Conservation (phyloP, 2,113 vertebrate genomes). For the Microcebus ravelobensis region DNA sequence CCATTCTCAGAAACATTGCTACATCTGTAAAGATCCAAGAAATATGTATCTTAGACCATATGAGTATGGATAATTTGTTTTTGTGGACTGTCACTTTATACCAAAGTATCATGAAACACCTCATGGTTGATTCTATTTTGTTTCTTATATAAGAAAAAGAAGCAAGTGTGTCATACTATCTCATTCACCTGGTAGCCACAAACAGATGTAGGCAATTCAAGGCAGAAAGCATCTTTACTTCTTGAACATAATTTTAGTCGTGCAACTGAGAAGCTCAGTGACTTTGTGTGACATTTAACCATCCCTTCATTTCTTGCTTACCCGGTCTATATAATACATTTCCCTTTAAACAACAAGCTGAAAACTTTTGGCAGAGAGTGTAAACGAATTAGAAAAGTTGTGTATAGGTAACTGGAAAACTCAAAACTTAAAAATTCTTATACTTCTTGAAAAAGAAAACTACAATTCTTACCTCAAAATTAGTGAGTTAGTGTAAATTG, state of each 20-base stretch:
- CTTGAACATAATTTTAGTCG: slow-evolving; percentile 33
- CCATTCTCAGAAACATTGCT: background rate
- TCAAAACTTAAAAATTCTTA: background rate
- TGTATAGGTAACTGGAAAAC: slow-evolving; percentile 15
- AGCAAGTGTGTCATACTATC: background rate
- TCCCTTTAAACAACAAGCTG: background rate
- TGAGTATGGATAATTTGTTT: background rate
- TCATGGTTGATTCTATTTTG: slow-evolving; percentile 50
- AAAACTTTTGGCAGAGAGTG: slow-evolving; percentile 36
- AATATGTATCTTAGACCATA: background rate
- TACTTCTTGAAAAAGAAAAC: slow-evolving; percentile 25
- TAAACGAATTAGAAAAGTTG: slow-evolving; percentile 14
- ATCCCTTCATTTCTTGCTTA: background rate
- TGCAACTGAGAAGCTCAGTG: background rate
- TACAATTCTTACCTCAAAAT: background rate
- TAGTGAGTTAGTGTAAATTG: background rate
- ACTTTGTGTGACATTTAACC: background rate
- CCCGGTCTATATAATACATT: background rate
- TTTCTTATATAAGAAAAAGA: background rate
- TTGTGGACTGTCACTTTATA: slow-evolving; percentile 23
- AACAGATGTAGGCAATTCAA: background rate
- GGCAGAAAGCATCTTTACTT: background rate
- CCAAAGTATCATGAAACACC: slow-evolving; percentile 34
- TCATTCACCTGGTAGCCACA: background rate
- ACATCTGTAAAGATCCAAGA: background rate